phyloP scores from a whole-genome alignment of 2,888 invertebrate genomes.

The Oscheius onirici region DNA sequence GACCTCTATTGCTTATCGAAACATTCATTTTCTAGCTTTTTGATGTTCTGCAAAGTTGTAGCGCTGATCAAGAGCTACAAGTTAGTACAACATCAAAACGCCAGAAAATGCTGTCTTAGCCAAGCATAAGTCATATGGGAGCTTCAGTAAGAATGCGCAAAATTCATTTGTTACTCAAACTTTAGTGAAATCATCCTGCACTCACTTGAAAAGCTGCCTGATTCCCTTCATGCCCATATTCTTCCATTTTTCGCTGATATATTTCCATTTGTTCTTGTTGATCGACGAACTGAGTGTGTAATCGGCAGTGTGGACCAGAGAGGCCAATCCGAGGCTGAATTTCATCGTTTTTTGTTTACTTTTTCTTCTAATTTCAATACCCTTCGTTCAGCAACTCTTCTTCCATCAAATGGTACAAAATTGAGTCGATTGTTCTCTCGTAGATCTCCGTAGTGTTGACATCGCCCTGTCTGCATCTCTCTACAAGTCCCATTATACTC shows the following conservation, averaged over 20 bases:
- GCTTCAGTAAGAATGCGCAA: too few relatives aligned
- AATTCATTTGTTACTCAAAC: too few relatives aligned
- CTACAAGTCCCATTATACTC: not conserved
- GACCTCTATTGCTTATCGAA: too few relatives aligned
- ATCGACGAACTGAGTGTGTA: slow-evolving; percentile 32
- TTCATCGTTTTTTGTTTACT: not conserved
- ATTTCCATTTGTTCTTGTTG: slow-evolving; percentile 18
- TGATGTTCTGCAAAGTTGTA: too few relatives aligned
- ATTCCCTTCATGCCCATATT: slow-evolving; percentile 48
- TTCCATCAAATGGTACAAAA: slow-evolving; percentile 12
- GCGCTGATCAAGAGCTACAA: too few relatives aligned
- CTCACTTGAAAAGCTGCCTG: slow-evolving; percentile 31
- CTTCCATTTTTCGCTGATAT: slow-evolving; percentile 34
- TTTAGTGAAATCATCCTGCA: not conserved
- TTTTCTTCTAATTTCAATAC: not conserved
- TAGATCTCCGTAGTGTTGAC: slow-evolving; percentile 15
- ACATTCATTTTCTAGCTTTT: too few relatives aligned
- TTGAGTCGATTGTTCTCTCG: slow-evolving; percentile 23
- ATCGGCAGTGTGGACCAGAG: slow-evolving; percentile 44
- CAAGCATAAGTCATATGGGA: too few relatives aligned
- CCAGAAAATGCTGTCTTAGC: too few relatives aligned
- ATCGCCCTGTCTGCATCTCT: slow-evolving; percentile 1
- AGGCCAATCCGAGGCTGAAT: slow-evolving; percentile 28
- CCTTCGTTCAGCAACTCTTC: slow-evolving; percentile 11
- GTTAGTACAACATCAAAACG: too few relatives aligned